Evolutionary conservation across 2,797 vertebrate species (phyloP), one percentile per base, ranked within the genome.

Genomic region (Argya squamiceps): DNA sequence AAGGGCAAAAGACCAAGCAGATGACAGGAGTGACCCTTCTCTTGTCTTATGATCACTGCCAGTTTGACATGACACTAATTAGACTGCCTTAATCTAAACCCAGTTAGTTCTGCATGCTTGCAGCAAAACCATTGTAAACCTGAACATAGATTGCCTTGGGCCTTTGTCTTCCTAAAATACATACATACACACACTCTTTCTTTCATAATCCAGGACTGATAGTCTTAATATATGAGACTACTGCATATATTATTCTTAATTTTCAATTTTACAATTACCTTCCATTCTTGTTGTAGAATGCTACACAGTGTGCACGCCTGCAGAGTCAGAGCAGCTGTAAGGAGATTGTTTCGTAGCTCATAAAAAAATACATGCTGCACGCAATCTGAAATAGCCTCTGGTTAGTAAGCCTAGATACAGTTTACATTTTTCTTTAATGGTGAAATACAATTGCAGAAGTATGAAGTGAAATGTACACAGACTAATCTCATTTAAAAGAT

Each of bases 31-130:
- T 98, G 98, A 97, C 98, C 98, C 97, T 97, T 98, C 98, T 98
- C 98, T 98, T 98, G 98, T 98, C 98, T 98, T 98, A 98, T 98
- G 98, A 98, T 98, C 97, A 97, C 97, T 97, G 98, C 97, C 98
- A 98, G 97, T 98, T 98, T 98, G 98, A 98, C 98, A 98, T 98
- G 98, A 98, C 98, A 98, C 98, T 98, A 98, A 98, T 99, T 98
- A 98, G 98, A 98, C 98, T 96, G 97, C 98, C 98, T 98, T 98
- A 98, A 98, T 98, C 98, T 98, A 98, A 98, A 98, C 98, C 97
- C 98, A 97, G 98, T 98, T 98, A 98, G 98, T 98, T 98, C 98
- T 98, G 98, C 98, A 97, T 98, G 98, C 98, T 98, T 97, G 97
- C 97, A 98, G 97, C 98, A 98, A 98, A 98, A 98, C 96, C 98